Evolutionary conservation across 2,888 invertebrate genomes (phyloP), one percentile per base, ranked within the genome.

Genomic region (Apotomis capreana): DNA sequence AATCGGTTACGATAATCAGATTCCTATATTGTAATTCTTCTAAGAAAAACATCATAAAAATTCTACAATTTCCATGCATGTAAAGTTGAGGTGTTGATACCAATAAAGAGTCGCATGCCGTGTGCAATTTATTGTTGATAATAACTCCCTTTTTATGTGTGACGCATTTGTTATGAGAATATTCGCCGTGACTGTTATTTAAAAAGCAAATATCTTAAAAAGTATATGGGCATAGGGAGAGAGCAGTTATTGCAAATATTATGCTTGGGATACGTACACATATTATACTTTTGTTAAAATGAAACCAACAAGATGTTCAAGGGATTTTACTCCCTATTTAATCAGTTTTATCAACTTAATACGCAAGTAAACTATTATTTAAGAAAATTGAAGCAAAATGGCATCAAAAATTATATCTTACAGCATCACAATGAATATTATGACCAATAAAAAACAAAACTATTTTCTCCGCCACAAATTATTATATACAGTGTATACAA

Each of bases 91-190:
- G 84, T 81, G 84, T 83, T 84, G 84, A 87, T 83, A 78, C 70
- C 69, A 65, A 74, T 75, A 76, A 72, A 74, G 75, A 75, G 75
- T 76, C 77, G 62, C 54, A 72, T 72, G 78, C 82, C 87, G 81
- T 78, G 78, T 87, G 88, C 83, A 82, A 87, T 87, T 89, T 89
- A 90, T 89, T 83, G 88, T 86, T 86, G 85, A 87, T 87, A 89
- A 87, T 84, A 85, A 83, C 79, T 74, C 74, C 62, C 62, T 69
- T 82, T 87, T 84, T 82, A 84, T 79, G 83, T 77, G 76, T 79
- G 77, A 81, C 84, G 80, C 84, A 89, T 90, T 90, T 88, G 90
- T 89, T 88, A 84, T 86, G 85, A 86, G 85, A 86, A 87, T 84
- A 85, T 87, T 88, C 87, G n/a, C 4, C 9, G 9, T 57, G 49